Evolutionary conservation across 2,113 vertebrate species (phyloP).

Genomic region (Daboia siamensis): DNA sequence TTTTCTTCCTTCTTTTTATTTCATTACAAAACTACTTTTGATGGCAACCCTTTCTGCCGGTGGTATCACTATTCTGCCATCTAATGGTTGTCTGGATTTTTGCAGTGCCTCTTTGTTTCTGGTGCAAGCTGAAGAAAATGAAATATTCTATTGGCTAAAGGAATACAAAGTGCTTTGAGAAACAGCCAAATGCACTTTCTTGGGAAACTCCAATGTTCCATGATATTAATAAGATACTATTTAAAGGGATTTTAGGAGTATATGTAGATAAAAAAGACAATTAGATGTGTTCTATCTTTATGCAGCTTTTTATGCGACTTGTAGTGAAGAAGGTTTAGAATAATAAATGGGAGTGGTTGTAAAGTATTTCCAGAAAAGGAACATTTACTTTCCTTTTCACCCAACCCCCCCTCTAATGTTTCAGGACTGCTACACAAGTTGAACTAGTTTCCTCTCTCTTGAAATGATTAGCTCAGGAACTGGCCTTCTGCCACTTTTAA

Average conservation of each 20-base stretch:
- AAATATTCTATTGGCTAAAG: conserved; percentile 59
- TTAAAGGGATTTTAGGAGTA: conserved; percentile 62
- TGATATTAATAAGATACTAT: conserved; percentile 62
- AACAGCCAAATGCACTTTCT: conserved; percentile 63
- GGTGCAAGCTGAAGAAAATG: conserved; percentile 11
- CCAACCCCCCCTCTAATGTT: neutral
- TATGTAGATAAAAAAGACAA: conserved; percentile 56
- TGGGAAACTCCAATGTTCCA: conserved; percentile 47
- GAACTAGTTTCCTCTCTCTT: conserved; percentile 2
- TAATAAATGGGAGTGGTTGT: conserved; percentile 44
- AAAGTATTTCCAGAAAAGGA: neutral
- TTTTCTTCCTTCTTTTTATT: neutral
- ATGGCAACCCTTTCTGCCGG: neutral
- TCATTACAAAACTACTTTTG: neutral
- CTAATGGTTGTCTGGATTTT: neutral
- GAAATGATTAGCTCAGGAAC: conserved; percentile 9
- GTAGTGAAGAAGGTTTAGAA: conserved; percentile 44
- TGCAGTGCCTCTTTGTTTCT: conserved; percentile 57
- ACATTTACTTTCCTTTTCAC: neutral
- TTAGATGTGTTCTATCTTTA: conserved; percentile 58
- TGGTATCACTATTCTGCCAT: neutral
- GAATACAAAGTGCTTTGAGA: conserved; percentile 58
- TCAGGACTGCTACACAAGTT: conserved; percentile 10
- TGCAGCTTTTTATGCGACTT: conserved; percentile 30
- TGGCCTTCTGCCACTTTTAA: conserved; percentile 1